Evolutionary conservation across 2,797 vertebrate genomes (phyloP).

Genomic region (Hippocampus kuda): DNA sequence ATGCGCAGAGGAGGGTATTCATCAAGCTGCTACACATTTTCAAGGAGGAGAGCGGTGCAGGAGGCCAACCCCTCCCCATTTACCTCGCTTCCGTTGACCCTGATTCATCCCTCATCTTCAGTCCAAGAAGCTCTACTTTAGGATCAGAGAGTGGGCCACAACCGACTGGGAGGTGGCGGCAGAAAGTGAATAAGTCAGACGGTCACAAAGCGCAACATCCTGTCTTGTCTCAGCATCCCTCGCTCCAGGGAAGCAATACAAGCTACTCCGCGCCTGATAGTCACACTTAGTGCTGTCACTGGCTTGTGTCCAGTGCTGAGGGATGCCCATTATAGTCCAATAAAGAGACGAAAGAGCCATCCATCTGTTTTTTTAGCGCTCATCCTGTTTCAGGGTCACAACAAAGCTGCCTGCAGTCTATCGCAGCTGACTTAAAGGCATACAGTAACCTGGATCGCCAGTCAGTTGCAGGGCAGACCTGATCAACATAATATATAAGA

Average conservation of each 20-base stretch:
- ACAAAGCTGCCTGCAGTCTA: background rate
- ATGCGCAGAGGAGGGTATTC: constrained; percentile 43
- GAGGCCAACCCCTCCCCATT: constrained; percentile 14
- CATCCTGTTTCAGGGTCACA: background rate
- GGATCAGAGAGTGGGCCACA: constrained; percentile 15
- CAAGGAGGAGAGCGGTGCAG: constrained; percentile 42
- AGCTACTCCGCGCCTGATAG: constrained; percentile 45
- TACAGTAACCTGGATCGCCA: background rate
- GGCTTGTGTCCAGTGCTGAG: constrained; percentile 49
- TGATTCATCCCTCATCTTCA: constrained; percentile 43
- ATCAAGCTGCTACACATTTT: constrained; percentile 55
- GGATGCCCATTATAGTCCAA: constrained; percentile 28
- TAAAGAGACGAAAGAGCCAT: background rate
- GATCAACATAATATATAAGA: too few relatives aligned
- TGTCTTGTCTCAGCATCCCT: constrained; percentile 25
- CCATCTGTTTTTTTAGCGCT: background rate
- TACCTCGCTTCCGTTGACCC: constrained; percentile 32
- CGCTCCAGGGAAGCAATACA: constrained; percentile 35
- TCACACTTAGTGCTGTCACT: constrained; percentile 38
- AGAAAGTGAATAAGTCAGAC: constrained; percentile 13
- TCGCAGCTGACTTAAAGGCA: background rate
- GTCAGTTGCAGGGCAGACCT: background rate
- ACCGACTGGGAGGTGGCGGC: constrained; percentile 25
- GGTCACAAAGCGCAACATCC: constrained; percentile 34
- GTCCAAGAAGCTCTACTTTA: constrained; percentile 52